Evolutionary conservation across 2,113 vertebrate species (phyloP).

Genomic region (Fukomys damarensis): DNA sequence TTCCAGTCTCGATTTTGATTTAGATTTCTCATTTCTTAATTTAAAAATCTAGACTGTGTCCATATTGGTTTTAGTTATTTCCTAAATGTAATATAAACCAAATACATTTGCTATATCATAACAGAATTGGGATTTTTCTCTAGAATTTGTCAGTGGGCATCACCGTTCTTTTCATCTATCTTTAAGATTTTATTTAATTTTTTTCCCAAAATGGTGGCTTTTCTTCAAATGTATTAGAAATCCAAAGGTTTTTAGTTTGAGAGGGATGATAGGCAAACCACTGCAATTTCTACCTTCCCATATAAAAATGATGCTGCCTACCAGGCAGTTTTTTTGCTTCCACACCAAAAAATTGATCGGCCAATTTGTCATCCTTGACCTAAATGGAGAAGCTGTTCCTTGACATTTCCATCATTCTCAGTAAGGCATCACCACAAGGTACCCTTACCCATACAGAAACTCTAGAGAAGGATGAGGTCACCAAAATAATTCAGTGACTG

Average conservation of each 20-base stretch:
- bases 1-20: slow-evolving; percentile 45
- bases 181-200: not conserved
- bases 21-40: not conserved
- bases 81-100: not conserved
- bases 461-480: not conserved
- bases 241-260: not conserved
- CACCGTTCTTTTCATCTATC: not conserved
- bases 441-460: not conserved
- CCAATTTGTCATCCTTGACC: not conserved
- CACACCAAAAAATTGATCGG: not conserved
- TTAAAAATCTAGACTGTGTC: not conserved
- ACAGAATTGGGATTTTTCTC: not conserved
- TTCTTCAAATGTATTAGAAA: slow-evolving; percentile 30
- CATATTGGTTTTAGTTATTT: slow-evolving; percentile 26
- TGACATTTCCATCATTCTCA: not conserved
- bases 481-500: not conserved
- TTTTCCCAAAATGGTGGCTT: not conserved
- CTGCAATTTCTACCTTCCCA: slow-evolving; percentile 5
- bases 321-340: slow-evolving; percentile 13
- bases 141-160: not conserved
- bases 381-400: not conserved
- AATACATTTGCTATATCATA: slow-evolving; percentile 14
- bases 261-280: not conserved
- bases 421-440: not conserved
- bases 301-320: not conserved